Evolutionary conservation across 1,140 invertebrate species (phyloP).

Genomic region (Aphaenogaster rudis): DNA sequence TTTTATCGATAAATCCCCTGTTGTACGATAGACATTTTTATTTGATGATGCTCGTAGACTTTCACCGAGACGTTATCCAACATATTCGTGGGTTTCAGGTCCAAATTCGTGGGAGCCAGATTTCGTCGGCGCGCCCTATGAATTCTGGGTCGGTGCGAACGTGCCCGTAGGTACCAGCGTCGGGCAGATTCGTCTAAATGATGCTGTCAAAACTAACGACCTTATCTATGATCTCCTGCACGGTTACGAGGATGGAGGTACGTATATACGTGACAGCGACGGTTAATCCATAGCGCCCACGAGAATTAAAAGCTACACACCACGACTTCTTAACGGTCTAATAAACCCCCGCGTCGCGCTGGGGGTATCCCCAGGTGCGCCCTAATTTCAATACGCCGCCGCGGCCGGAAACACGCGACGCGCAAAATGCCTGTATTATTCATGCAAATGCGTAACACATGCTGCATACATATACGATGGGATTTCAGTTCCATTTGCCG

Average conservation of each 20-base stretch:
- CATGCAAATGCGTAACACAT: constrained; percentile 67
- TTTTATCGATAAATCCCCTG: not conserved
- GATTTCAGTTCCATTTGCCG: constrained; percentile 94
- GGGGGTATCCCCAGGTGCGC: not conserved
- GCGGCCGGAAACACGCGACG: not conserved
- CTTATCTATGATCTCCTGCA: constrained; percentile 93
- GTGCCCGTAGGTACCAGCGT: constrained; percentile 94
- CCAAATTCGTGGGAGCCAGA: constrained; percentile 89
- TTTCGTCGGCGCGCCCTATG: constrained; percentile 95
- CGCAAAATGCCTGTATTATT: constrained; percentile 38
- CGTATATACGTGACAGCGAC: constrained; percentile 32
- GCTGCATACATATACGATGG: constrained; percentile 62
- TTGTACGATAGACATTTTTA: not conserved
- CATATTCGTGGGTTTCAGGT: constrained; percentile 76
- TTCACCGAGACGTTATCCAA: not conserved
- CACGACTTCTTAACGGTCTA: constrained; percentile 33
- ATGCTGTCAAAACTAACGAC: constrained; percentile 89
- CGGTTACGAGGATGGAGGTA: constrained; percentile 93
- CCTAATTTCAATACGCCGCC: constrained; percentile 43
- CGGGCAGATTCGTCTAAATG: constrained; percentile 93
- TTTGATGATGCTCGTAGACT: not conserved
- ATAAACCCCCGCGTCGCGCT: not conserved
- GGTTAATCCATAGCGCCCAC: constrained; percentile 22
- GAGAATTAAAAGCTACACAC: not conserved
- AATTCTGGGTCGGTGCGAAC: constrained; percentile 95